Percentiles rank a stretch among this genome's conserved stretches.
Evolutionary conservation across 2,113 vertebrate species (phyloP).

Genomic region (Epinephelus cyanopodus): DNA sequence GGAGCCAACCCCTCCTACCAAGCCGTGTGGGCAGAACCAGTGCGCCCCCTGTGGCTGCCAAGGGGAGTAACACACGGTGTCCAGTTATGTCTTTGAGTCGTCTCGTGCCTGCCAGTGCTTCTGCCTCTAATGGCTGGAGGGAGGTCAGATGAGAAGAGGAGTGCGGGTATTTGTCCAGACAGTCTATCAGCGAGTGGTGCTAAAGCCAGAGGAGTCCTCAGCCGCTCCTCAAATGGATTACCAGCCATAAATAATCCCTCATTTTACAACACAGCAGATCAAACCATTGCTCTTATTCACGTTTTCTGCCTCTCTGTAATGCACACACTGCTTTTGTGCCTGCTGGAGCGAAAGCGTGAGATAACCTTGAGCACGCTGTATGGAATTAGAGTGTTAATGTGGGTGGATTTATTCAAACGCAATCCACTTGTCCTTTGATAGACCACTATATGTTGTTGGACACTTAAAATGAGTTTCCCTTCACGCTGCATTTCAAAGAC

Average conservation of each 20-base stretch:
- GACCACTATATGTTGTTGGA: not conserved
- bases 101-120: slow-evolving; percentile 6
- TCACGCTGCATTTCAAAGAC: slow-evolving; percentile 15
- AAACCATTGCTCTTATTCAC: slow-evolving; percentile 40
- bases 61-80: slow-evolving; percentile 55
- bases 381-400: slow-evolving; percentile 61
- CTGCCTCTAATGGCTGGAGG: slow-evolving; percentile 13
- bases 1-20: slow-evolving; percentile 37
- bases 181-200: slow-evolving; percentile 19
- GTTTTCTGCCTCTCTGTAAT: slow-evolving; percentile 15
- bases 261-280: slow-evolving; percentile 57
- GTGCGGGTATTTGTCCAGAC: slow-evolving; percentile 40
- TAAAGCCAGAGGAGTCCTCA: slow-evolving; percentile 44
- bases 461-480: slow-evolving; percentile 43
- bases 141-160: slow-evolving; percentile 48
- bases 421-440: slow-evolving; percentile 44
- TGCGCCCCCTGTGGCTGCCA: slow-evolving; percentile 81
- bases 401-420: slow-evolving; percentile 56
- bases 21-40: slow-evolving; percentile 63
- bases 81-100: slow-evolving; percentile 7
- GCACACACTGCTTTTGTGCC: slow-evolving; percentile 12
- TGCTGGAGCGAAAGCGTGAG: not conserved
- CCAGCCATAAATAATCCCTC: slow-evolving; percentile 45
- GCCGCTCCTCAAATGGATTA: slow-evolving; percentile 53
- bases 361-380: slow-evolving; percentile 64